Evolutionary conservation across 2,113 vertebrate genomes (phyloP).

Genomic region (Salvelinus namaycush): DNA sequence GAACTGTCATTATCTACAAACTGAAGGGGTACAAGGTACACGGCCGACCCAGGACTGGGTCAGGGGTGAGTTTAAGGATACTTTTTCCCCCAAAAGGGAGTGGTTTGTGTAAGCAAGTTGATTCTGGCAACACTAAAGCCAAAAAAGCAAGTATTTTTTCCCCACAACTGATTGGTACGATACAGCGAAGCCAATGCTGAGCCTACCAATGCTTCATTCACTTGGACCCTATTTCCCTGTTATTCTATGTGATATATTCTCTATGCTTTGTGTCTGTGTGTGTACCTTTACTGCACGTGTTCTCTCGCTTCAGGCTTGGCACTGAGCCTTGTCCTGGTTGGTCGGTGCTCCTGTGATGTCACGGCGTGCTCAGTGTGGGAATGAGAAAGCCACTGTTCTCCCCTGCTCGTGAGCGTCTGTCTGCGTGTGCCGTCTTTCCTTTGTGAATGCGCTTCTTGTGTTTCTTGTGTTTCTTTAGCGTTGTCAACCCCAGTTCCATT

Average conservation of each 20-base stretch:
- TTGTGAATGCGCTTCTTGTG: conserved; percentile 46
- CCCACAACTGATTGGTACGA: conserved; percentile 1
- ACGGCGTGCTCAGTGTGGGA: conserved; percentile 58
- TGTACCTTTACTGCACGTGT: conserved; percentile 70
- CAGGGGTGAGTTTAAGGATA: conserved; percentile 50
- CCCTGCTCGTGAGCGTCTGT: conserved; percentile 38
- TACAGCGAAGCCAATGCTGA: conserved; percentile 54
- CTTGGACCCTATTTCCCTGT: conserved; percentile 54
- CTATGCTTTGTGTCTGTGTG: conserved; percentile 59
- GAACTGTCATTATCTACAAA: conserved; percentile 82
- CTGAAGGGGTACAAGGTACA: conserved; percentile 63
- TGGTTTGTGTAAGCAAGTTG: conserved; percentile 45
- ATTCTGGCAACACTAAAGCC: conserved; percentile 60
- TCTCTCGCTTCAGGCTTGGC: conserved; percentile 63
- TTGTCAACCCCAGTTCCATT: conserved; percentile 12
- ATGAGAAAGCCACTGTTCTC: conserved; percentile 41
- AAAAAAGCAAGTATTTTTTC: conserved; percentile 41
- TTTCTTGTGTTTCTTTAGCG: conserved; percentile 51
- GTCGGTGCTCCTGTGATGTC: conserved; percentile 65
- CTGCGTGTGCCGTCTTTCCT: conserved; percentile 46
- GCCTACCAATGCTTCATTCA: conserved; percentile 57
- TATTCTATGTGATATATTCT: conserved; percentile 76
- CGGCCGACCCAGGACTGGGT: conserved; percentile 37
- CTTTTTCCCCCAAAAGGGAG: conserved; percentile 26
- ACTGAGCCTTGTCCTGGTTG: conserved; percentile 57